Evolutionary conservation across 1,140 invertebrate species (phyloP).

Genomic region (Cheumatopsyche charites): DNA sequence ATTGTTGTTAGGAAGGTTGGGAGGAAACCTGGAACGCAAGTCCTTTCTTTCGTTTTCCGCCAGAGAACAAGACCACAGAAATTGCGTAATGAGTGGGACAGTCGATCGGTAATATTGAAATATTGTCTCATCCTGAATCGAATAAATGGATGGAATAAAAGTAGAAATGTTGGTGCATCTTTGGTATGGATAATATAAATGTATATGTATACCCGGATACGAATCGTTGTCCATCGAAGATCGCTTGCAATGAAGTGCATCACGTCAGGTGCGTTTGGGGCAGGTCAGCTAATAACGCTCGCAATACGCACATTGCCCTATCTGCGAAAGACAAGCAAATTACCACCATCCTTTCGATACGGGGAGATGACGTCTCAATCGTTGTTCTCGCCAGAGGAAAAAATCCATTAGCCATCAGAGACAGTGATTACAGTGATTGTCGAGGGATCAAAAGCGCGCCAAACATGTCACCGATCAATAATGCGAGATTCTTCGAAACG

Average conservation of each 20-base stretch:
- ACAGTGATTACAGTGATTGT: slow-evolving; percentile 1
- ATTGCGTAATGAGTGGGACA: too few relatives aligned
- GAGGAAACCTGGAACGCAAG: too few relatives aligned
- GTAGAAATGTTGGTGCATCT: too few relatives aligned
- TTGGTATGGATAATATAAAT: too few relatives aligned
- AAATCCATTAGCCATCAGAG: slow-evolving; percentile 21
- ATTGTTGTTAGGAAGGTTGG: too few relatives aligned
- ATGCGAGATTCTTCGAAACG: not conserved
- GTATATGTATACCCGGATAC: not conserved
- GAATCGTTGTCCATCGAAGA: not conserved
- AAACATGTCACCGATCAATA: slow-evolving; percentile 17
- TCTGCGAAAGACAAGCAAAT: slow-evolving; percentile 8
- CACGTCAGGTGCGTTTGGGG: slow-evolving; percentile 30
- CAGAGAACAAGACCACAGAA: too few relatives aligned
- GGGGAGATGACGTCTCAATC: slow-evolving; percentile 1
- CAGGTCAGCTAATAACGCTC: slow-evolving; percentile 24
- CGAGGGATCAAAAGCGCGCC: not conserved
- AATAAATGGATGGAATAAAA: too few relatives aligned
- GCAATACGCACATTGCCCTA: not conserved
- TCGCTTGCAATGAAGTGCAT: not conserved
- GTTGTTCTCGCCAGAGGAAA: not conserved
- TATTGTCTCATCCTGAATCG: too few relatives aligned
- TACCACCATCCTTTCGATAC: slow-evolving; percentile 1
- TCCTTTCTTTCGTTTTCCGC: too few relatives aligned
- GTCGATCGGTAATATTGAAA: too few relatives aligned